Evolutionary conservation across 92 coral and sea anemone species (phyloP).

Genomic region (Parazoanthus atlanticus): DNA sequence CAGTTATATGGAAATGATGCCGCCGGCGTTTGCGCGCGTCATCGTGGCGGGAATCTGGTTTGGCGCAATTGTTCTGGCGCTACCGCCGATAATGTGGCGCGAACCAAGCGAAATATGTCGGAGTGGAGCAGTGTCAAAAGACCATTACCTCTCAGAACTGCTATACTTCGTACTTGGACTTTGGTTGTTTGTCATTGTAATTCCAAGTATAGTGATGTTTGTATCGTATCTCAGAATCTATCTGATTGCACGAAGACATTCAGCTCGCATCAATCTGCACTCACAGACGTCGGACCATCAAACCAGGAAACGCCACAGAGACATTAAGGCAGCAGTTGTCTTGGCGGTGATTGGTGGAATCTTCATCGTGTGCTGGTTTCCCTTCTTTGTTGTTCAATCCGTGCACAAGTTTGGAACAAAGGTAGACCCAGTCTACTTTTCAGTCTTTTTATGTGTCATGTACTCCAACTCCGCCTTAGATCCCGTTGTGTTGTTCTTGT

Average conservation of each 20-base stretch:
- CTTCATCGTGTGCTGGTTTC: conserved; percentile 92
- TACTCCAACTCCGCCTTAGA: conserved; percentile 92
- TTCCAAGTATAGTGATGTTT: conserved; percentile 82
- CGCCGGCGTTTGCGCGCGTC: conserved; percentile 79
- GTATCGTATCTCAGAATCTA: conserved; percentile 85
- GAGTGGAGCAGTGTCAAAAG: conserved; percentile 86
- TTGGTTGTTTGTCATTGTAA: conserved; percentile 89
- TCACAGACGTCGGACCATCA: conserved; percentile 52
- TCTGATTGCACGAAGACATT: conserved; percentile 83
- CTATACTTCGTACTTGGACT: conserved; percentile 82
- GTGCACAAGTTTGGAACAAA: conserved; percentile 85
- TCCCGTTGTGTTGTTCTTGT: conserved; percentile 73
- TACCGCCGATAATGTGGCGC: conserved; percentile 94
- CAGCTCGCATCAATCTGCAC: conserved; percentile 64
- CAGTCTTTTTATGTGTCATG: conserved; percentile 87
- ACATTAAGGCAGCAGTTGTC: conserved; percentile 87
- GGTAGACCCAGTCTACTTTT: conserved; percentile 79
- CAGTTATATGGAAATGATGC: conserved; percentile 84
- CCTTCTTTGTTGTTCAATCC: conserved; percentile 93
- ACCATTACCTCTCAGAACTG: conserved; percentile 78
- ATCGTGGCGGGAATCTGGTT: conserved; percentile 85
- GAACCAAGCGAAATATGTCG: conserved; percentile 77
- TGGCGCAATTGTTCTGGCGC: conserved; percentile 74
- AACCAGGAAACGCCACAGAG: conserved; percentile 67
- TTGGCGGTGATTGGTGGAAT: conserved; percentile 93